A percentile compares a stretch with the other conserved stretches of the same genome.
Evolutionary conservation across 2,888 invertebrate species (phyloP).

Genomic region (Nemapogon koenigi): DNA sequence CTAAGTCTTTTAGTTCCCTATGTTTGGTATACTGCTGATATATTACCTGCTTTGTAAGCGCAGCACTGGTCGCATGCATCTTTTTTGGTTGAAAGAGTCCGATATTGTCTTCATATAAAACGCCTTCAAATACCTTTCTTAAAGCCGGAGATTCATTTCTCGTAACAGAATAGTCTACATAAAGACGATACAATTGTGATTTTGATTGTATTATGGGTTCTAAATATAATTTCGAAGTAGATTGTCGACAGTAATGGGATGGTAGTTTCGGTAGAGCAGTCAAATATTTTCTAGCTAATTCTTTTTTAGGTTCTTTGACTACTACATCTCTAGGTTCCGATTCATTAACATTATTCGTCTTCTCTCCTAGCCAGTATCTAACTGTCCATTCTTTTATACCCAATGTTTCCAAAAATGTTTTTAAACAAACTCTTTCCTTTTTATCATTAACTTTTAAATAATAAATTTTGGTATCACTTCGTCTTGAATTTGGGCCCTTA

Average conservation of each 20-base stretch:
- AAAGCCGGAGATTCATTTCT: constrained; percentile 16
- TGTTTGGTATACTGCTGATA: constrained; percentile 16
- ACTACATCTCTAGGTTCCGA: background rate
- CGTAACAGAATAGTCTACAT: constrained; percentile 17
- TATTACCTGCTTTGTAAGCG: constrained; percentile 19
- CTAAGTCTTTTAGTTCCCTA: constrained; percentile 16
- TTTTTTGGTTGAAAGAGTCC: constrained; percentile 20
- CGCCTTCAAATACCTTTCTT: constrained; percentile 19
- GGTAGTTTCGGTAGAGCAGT: constrained; percentile 19
- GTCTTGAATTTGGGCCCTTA: constrained; percentile 13
- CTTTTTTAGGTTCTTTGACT: constrained; percentile 3
- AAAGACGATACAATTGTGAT: constrained; percentile 18
- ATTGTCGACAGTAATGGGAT: constrained; percentile 21
- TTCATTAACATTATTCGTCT: background rate
- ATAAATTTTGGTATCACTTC: constrained; percentile 17
- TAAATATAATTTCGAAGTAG: constrained; percentile 20
- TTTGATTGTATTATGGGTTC: constrained; percentile 20
- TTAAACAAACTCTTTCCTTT: constrained; percentile 19
- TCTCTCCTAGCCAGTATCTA: constrained; percentile 15
- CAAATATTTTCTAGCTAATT: constrained; percentile 12
- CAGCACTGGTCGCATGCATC: constrained; percentile 20
- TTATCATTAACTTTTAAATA: constrained; percentile 17
- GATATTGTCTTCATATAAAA: constrained; percentile 20
- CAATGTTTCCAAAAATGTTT: constrained; percentile 11
- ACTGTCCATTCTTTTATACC: constrained; percentile 16